These are phyloP conservation scores for Drosophila bocki DNA, from an alignment of 1,140 invertebrate species.

Conservation along the genomic window DNA sequence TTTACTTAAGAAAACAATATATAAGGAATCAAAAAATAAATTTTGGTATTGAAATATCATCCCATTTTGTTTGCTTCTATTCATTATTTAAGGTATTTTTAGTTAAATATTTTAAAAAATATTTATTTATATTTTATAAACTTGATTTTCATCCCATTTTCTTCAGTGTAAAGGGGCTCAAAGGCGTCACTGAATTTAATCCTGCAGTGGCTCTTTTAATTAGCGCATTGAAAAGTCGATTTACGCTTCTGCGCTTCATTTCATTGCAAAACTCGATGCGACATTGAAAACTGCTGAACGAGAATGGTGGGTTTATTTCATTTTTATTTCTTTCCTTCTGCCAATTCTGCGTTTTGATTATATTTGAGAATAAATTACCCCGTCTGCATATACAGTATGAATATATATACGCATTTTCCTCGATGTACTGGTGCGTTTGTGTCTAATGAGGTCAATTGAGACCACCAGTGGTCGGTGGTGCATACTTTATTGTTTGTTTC, in stretches of 20 bases:
- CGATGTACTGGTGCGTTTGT: not conserved
- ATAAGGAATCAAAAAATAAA: too few species aligned
- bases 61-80: not conserved
- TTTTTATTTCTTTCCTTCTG: slow-evolving; percentile 13
- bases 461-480: slow-evolving; percentile 38
- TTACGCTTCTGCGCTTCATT: slow-evolving; percentile 35
- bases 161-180: not conserved
- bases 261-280: slow-evolving; percentile 34
- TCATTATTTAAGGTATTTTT: not conserved
- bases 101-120: too few species aligned
- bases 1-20: too few species aligned
- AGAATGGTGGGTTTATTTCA: slow-evolving; percentile 25
- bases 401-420: not conserved
- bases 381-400: not conserved
- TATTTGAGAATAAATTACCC: slow-evolving; percentile 34
- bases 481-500: slow-evolving; percentile 44
- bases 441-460: slow-evolving; percentile 61
- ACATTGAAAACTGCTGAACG: slow-evolving; percentile 42
- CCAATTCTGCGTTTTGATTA: slow-evolving; percentile 25
- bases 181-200: slow-evolving; percentile 28
- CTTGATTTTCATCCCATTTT: not conserved
- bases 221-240: slow-evolving; percentile 42
- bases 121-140: not conserved
- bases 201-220: slow-evolving; percentile 30
- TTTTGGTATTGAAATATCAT: too few species aligned